Evolutionary conservation across 2,888 invertebrate genomes (phyloP), one percentile per base, ranked within the genome.

Genomic region (Campoplex capitator): DNA sequence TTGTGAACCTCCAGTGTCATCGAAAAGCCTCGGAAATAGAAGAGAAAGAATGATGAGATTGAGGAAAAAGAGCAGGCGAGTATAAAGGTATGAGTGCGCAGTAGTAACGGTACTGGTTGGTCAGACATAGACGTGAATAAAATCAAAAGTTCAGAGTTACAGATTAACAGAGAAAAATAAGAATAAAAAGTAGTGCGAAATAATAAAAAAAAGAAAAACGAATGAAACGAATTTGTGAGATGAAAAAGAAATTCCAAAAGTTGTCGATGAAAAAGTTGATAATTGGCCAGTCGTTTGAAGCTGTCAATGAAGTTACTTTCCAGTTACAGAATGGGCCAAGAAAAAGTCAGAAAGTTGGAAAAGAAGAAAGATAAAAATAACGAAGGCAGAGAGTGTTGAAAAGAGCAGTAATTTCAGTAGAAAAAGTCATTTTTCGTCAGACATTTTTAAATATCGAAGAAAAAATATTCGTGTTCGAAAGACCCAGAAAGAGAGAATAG

Each of bases 1-100:
- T 56, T 68, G 81, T 80, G 79, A 42, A 75, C 84, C 83, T 87
- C 87, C 83, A 84, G 83, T 78, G 87, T 85, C 83, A 87, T 81
- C 58, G 32, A 32, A 62, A 51, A 32, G 62, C 7, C 62, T 13
- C 32, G 62, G 62, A 32, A 32, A 16, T 62, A 62, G 65, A 28
- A 35, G 58, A 70, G 70, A 67, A 65, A 67, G 38, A 16, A 38
- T 42, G 3, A n/a, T 32, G 67, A 51, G 23, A 8, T 13, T 18
- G 32, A n/a, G 28, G n/a, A 48, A 35, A 45, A 74, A 45, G 28
- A 56, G 79, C 45, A 74, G 48, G 6, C 3, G 42, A 7, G 42
- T 9, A 42, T 9, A 42, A 42, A 42, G 7, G 42, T 9, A 9
- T 42, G 9, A 42, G 42, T 9, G 7, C 0, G 42, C 28, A 58